Conservation (phyloP, 2,113 vertebrate species). For the Laticauda colubrina region DNA sequence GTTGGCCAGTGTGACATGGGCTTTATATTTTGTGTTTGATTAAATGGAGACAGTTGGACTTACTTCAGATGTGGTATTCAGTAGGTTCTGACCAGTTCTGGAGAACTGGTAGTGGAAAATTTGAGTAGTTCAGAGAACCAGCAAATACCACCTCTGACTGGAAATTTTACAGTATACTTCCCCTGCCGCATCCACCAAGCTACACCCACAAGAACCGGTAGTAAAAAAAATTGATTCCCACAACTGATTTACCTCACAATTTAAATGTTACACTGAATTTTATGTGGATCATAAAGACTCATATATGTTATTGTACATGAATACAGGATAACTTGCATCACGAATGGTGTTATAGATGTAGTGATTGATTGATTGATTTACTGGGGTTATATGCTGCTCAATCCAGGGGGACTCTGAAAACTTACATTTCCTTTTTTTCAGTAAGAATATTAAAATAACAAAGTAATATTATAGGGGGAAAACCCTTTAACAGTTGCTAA, state of each 20-base stretch:
- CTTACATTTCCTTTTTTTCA: neutral
- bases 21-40: no score
- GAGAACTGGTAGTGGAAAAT: no score
- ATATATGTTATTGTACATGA: neutral
- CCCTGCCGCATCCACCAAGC: no score
- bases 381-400: neutral
- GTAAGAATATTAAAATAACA: neutral
- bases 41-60: no score
- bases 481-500: neutral
- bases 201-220: no score
- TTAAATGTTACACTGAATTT: neutral
- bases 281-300: neutral
- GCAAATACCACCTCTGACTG: no score
- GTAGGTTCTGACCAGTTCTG: no score
- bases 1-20: no score
- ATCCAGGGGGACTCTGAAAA: neutral
- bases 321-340: neutral
- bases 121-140: no score
- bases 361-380: neutral
- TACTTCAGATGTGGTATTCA: no score
- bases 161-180: no score
- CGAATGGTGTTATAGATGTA: neutral
- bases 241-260: neutral
- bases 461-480: neutral
- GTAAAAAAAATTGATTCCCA: no score